These are phyloP conservation scores for Drosophila athabasca DNA, from an alignment of 1,140 invertebrate species.

Conservation along the genomic window DNA sequence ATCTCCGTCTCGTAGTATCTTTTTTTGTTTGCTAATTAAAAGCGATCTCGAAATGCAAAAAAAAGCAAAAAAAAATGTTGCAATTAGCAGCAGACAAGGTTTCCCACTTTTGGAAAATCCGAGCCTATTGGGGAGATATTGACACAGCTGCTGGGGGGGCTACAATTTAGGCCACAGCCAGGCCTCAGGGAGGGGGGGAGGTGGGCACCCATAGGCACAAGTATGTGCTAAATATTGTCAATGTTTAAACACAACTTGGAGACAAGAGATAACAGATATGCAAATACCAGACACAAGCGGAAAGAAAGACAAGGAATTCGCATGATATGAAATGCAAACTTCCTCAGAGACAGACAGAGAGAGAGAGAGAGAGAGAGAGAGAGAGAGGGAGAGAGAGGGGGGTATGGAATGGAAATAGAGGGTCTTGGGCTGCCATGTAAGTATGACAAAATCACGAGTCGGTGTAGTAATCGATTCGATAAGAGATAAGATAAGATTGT, in stretches of 20 bases:
- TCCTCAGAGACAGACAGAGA: not conserved
- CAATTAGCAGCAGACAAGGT: slow-evolving; percentile 69
- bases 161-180: slow-evolving; percentile 32
- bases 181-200: not conserved
- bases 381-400: not conserved
- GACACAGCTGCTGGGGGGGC: slow-evolving; percentile 55
- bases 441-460: too few relatives aligned
- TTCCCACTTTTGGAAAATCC: slow-evolving; percentile 42
- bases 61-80: slow-evolving; percentile 23
- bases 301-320: slow-evolving; percentile 15
- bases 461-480: slow-evolving; percentile 9
- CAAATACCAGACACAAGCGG: slow-evolving; percentile 37
- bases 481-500: slow-evolving; percentile 29
- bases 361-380: slow-evolving; percentile 1
- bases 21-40: slow-evolving; percentile 61
- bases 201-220: not conserved
- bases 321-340: slow-evolving; percentile 9
- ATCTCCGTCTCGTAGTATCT: slow-evolving; percentile 4
- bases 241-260: slow-evolving; percentile 54
- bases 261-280: slow-evolving; percentile 44
- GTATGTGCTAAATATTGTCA: slow-evolving; percentile 55
- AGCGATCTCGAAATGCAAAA: slow-evolving; percentile 52
- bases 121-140: slow-evolving; percentile 49
- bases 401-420: not conserved
- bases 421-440: too few relatives aligned